A percentile compares a stretch with the other conserved stretches of the same genome.
These are phyloP conservation scores for Alentia gelatinosa DNA, from an alignment of 2,888 invertebrate species.

Conservation along the genomic window DNA sequence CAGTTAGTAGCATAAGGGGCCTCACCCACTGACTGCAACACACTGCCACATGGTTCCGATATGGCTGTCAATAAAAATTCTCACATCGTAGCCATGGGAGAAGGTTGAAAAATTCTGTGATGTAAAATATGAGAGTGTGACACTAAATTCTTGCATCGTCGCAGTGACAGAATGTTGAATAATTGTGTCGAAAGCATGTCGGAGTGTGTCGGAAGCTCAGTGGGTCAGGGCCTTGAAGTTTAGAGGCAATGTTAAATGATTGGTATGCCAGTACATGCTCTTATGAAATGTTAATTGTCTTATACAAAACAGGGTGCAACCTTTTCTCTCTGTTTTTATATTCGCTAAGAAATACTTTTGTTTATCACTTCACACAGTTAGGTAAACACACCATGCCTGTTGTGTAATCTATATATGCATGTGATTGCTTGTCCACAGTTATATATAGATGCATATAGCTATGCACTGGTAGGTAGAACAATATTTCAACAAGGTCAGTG, in stretches of 20 bases:
- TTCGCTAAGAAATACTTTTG: background rate
- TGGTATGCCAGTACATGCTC: background rate
- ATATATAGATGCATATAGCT: background rate
- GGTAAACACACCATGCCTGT: background rate
- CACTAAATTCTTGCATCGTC: no score
- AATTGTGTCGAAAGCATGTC: no score
- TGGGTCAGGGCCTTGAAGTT: no score
- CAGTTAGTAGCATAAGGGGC: no score
- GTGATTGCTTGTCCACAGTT: background rate
- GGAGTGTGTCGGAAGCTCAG: no score
- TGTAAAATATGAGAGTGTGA: no score
- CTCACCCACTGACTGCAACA: background rate
- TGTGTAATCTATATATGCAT: background rate
- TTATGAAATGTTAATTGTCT: background rate
- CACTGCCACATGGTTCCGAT: background rate
- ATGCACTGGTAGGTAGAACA: conserved; percentile 4
- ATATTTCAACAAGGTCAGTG: background rate
- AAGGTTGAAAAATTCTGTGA: no score
- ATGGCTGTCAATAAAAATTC: no score
- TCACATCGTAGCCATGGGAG: no score
- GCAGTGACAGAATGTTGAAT: no score
- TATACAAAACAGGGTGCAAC: no score
- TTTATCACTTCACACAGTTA: background rate
- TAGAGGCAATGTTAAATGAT: background rate
- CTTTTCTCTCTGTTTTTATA: no score